phyloP scores from a whole-genome alignment of 2,113 vertebrate species.

The Salvator merianae region DNA sequence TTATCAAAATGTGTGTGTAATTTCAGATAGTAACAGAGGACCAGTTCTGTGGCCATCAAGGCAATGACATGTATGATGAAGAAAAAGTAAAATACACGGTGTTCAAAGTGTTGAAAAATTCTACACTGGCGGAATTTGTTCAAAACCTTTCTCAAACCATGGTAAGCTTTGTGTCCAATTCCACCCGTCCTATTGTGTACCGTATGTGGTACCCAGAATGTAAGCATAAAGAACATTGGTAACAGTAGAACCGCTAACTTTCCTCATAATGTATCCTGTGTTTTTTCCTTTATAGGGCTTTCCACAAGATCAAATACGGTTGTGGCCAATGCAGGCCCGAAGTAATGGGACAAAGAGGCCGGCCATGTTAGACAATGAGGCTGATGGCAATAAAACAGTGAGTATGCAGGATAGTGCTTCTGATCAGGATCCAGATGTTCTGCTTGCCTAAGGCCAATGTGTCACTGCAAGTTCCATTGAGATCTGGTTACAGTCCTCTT shows the following conservation, averaged over 20 bases:
- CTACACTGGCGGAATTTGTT: slow-evolving; percentile 94
- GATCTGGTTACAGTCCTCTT: no score
- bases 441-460: no score
- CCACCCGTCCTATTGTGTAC: accelerated
- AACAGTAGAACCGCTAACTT: neutral
- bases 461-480: no score
- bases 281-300: slow-evolving; percentile 81
- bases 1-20: neutral
- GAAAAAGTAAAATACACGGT: slow-evolving; percentile 99
- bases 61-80: slow-evolving; percentile 99
- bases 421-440: no score
- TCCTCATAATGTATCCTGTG: neutral
- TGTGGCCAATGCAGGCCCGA: slow-evolving; percentile 99
- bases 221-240: neutral
- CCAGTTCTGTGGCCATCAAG: slow-evolving; percentile 99
- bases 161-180: slow-evolving; percentile 71
- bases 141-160: slow-evolving; percentile 99
- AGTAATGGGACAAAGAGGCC: slow-evolving; percentile 98
- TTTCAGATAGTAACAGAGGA: slow-evolving; percentile 97
- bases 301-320: slow-evolving; percentile 97
- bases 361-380: slow-evolving; percentile 98
- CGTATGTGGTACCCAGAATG: no score
- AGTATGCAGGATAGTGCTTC: slow-evolving; percentile 46
- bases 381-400: slow-evolving; percentile 96
- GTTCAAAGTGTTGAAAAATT: slow-evolving; percentile 98